Evolutionary conservation across 2,113 vertebrate species (phyloP).

Genomic region (Grus americana): DNA sequence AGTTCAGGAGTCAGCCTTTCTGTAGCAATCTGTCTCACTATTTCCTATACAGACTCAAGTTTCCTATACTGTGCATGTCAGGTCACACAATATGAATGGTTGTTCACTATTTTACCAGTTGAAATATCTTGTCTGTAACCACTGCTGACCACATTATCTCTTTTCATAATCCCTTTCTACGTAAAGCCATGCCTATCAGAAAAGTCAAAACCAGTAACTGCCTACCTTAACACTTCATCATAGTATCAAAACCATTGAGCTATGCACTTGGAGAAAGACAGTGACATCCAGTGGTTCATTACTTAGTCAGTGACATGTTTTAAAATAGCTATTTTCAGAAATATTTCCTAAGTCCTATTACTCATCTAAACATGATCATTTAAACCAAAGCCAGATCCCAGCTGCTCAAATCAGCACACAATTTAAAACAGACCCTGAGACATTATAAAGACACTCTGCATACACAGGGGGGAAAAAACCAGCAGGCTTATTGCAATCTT

Average conservation of each 20-base stretch:
- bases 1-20: neutral
- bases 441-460: neutral
- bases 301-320: neutral
- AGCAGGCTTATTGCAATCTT: neutral
- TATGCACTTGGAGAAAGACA: neutral
- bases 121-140: neutral
- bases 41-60: neutral
- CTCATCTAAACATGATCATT: neutral
- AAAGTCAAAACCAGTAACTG: neutral
- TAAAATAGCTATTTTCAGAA: neutral
- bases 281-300: neutral
- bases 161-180: neutral
- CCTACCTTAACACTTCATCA: neutral
- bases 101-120: neutral
- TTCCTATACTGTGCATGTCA: neutral
- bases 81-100: rapidly evolving
- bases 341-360: neutral
- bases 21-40: neutral
- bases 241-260: neutral
- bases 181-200: rapidly evolving
- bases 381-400: neutral
- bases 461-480: neutral
- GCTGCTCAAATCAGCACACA: neutral
- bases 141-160: neutral
- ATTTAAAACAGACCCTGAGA: neutral